These are phyloP conservation scores for Alitta virens DNA, from an alignment of 2,888 invertebrate genomes.

Conservation along the genomic window DNA sequence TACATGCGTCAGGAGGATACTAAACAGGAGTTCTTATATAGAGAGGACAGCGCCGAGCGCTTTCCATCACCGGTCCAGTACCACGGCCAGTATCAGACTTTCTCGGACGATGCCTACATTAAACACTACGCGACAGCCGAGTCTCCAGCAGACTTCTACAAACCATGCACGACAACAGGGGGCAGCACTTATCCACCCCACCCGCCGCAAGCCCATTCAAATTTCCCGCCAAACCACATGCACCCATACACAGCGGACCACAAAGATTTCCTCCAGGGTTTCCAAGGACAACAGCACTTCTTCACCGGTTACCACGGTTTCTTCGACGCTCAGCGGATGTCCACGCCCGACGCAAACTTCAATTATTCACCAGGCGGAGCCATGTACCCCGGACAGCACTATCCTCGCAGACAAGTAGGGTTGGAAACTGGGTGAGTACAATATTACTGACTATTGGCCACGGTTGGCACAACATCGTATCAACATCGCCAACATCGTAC, in stretches of 20 bases:
- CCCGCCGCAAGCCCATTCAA: not conserved
- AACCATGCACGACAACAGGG: not conserved
- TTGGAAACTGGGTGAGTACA: not conserved
- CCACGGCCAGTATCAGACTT: conserved; percentile 15
- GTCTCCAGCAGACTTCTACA: conserved; percentile 6
- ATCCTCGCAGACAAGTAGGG: too few species aligned
- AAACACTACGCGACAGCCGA: not conserved
- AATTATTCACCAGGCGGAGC: conserved; percentile 25
- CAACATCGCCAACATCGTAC: too few species aligned
- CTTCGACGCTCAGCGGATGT: conserved; percentile 32
- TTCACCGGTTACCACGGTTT: conserved; percentile 37
- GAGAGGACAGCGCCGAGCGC: conserved; percentile 1
- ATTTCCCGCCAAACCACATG: conserved; percentile 3
- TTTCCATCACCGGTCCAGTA: conserved; percentile 13
- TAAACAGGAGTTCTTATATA: conserved; percentile 8
- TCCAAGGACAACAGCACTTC: conserved; percentile 13
- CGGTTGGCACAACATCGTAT: too few species aligned
- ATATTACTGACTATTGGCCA: too few species aligned
- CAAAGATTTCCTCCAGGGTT: conserved; percentile 4
- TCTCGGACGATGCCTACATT: conserved; percentile 10
- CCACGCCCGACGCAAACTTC: conserved; percentile 28
- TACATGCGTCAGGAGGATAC: conserved; percentile 17
- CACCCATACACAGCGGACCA: not conserved
- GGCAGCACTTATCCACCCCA: not conserved
- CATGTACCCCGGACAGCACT: conserved; percentile 33